Evolutionary conservation across 2,888 invertebrate genomes (phyloP).

Genomic region (Ophioninae sp.): DNA sequence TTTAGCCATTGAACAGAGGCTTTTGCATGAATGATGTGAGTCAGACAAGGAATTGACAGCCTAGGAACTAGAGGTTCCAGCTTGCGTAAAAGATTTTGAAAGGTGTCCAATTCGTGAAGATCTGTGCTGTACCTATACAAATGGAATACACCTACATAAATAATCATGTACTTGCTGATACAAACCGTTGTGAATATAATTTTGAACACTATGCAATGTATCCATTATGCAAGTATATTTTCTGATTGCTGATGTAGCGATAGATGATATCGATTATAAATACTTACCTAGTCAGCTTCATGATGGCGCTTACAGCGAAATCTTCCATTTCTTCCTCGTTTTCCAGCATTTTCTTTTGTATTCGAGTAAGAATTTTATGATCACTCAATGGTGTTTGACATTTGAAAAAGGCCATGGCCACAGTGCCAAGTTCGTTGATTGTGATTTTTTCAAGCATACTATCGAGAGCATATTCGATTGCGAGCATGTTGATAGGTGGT

Average conservation of each 20-base stretch:
- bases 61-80: slow-evolving; percentile 82
- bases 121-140: slow-evolving; percentile 66
- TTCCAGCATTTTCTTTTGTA: slow-evolving; percentile 83
- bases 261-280: too few relatives aligned
- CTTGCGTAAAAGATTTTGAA: slow-evolving; percentile 45
- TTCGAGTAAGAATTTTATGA: slow-evolving; percentile 81
- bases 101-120: not conserved
- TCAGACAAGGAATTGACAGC: slow-evolving; percentile 84
- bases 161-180: slow-evolving; percentile 62
- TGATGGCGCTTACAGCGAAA: slow-evolving; percentile 85
- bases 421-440: slow-evolving; percentile 86
- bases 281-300: slow-evolving; percentile 83
- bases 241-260: too few relatives aligned
- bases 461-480: slow-evolving; percentile 84
- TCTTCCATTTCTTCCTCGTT: slow-evolving; percentile 84
- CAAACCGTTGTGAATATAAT: too few relatives aligned
- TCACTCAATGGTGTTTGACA: slow-evolving; percentile 85
- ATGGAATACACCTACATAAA: not conserved
- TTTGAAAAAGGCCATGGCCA: slow-evolving; percentile 91
- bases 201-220: too few relatives aligned
- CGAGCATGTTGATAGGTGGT: slow-evolving; percentile 84
- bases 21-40: slow-evolving; percentile 86
- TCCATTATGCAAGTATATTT: too few relatives aligned
- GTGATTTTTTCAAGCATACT: slow-evolving; percentile 83
- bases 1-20: slow-evolving; percentile 82